Base-by-base conservation (phyloP, 2,797 vertebrate species). In the Brachyrhaphis roseni region DNA sequence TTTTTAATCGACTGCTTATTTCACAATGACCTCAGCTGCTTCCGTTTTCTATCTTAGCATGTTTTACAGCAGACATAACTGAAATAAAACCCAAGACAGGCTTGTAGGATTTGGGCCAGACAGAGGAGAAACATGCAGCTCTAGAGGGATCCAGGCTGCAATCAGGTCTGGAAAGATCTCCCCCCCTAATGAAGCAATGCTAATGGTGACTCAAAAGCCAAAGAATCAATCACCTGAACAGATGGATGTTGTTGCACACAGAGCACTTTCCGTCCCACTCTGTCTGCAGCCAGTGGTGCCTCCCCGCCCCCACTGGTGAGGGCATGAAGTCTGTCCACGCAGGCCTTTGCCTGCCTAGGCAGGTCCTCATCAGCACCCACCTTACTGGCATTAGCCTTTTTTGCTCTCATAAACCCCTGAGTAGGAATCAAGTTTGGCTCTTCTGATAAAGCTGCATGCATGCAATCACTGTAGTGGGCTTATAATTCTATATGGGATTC, bases 381-480 rank as follows among this genome's bases (percentile, higher is more conserved):
- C 94, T 75, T 90, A 88, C 86, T 71, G 91, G 89, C 93, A 93
- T 94, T 66, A 89, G 91, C 89, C 78, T 92, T 15, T 28, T 95
- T 84, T 89, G 88, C 92, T 92, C 88, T 88, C 91, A 84, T 91
- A 90, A 90, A 91, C 84, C 90, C 85, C 92, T 91, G 90, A 46
- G 91, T 94, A 95, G 94, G 90, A 95, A 87, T 90, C 91, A 88
- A 94, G 88, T 93, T 95, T 87, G 87, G 93, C 92, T 96, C 90
- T 93, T 90, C 92, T 85, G 90, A 90, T 93, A 87, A 94, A 95
- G 92, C 94, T 97, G 97, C 97, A 97, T 97, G 97, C 94, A 92
- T 97, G 97, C 94, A 93, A 94, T 96, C 94, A 96, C 91, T 90
- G 94, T 96, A 95, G 87, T 95, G 95, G 96, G 94, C 94, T 95